Base-by-base conservation (phyloP, 2,888 invertebrate genomes). In the Ephialtes manifestator region DNA sequence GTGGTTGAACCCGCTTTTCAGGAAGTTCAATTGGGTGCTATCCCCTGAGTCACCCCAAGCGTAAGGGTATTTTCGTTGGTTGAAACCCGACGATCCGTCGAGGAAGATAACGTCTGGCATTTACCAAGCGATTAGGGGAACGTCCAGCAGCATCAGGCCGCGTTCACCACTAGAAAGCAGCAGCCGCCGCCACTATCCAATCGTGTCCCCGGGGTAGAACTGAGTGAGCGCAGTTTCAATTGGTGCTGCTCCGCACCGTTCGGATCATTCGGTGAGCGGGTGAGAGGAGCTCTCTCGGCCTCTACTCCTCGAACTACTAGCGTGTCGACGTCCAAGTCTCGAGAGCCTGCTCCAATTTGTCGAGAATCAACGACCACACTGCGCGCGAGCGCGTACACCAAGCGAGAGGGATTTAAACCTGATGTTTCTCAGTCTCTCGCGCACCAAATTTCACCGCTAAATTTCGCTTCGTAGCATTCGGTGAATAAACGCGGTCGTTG, bases 71-170 rank as follows among this genome's bases (percentile, higher is more conserved):
- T 77, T 70, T 60, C 24, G 72, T 67, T 53, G 46, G 46, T 15
- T 8, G 78, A 78, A 78, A 74, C 43, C 58, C 74, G 55, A 78
- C 67, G 67, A 51, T 48, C 63, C 24, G 65, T 55, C 67, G 74
- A 31, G 65, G n/a, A 46, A 55, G 67, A 81, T 58, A 72, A 68
- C 48, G 74, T 74, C 53, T 35, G 53, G 67, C 74, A 81, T 81
- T 84, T 84, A 77, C 81, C 77, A 78, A 81, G 53, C 81, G 81
- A 81, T 84, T 84, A 84, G 74, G 77, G 74, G 68, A 72, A 81
- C 68, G 74, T 84, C 67, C 72, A 46, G 53, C 28, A 39, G 39
- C 5, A 35, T 43, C 48, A 24, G 53, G 11, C 28, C 15, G 68
- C 46, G 58, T 20, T 15, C 46, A 70, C 51, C 48, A 84, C 46